A percentile compares a stretch with the other conserved stretches of the same genome.
phyloP scores from a whole-genome alignment of 2,113 vertebrate genomes.

The Labeo catla region DNA sequence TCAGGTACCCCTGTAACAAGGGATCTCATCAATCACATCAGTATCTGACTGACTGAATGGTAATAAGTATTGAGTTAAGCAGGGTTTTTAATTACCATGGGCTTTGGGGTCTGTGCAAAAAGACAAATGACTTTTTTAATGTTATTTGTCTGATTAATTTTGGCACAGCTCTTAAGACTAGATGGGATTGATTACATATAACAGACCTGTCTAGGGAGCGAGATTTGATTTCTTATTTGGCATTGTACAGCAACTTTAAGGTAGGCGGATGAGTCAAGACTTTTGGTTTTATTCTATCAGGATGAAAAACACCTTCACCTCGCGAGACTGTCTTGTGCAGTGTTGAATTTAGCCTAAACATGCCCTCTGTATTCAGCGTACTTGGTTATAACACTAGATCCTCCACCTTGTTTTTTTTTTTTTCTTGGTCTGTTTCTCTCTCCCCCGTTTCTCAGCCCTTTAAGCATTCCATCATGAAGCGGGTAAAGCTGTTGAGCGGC shows the following conservation, averaged over 20 bases:
- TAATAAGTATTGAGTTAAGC: slow-evolving; percentile 53
- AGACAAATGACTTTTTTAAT: slow-evolving; percentile 59
- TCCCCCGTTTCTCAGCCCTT: slow-evolving; percentile 64
- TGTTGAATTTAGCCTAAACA: slow-evolving; percentile 18
- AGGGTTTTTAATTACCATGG: slow-evolving; percentile 48
- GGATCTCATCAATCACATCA: slow-evolving; percentile 37
- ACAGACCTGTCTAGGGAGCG: neutral
- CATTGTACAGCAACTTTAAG: neutral
- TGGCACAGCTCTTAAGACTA: slow-evolving; percentile 28
- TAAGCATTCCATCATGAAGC: slow-evolving; percentile 74
- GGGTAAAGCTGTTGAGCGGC: slow-evolving; percentile 74
- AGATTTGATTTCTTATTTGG: slow-evolving; percentile 23
- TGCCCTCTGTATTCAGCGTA: neutral
- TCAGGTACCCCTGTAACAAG: slow-evolving; percentile 4
- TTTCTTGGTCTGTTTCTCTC: slow-evolving; percentile 12
- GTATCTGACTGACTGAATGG: slow-evolving; percentile 3
- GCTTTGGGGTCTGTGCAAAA: slow-evolving; percentile 24
- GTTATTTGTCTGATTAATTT: slow-evolving; percentile 56
- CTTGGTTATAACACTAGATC: neutral
- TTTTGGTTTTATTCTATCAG: neutral
- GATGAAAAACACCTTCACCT: neutral
- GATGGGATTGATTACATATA: neutral
- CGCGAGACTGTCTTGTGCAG: neutral
- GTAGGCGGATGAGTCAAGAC: neutral
- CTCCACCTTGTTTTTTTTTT: slow-evolving; percentile 24